These are phyloP conservation scores for Channa striata DNA, from an alignment of 2,797 vertebrate species.

Conservation along the genomic window DNA sequence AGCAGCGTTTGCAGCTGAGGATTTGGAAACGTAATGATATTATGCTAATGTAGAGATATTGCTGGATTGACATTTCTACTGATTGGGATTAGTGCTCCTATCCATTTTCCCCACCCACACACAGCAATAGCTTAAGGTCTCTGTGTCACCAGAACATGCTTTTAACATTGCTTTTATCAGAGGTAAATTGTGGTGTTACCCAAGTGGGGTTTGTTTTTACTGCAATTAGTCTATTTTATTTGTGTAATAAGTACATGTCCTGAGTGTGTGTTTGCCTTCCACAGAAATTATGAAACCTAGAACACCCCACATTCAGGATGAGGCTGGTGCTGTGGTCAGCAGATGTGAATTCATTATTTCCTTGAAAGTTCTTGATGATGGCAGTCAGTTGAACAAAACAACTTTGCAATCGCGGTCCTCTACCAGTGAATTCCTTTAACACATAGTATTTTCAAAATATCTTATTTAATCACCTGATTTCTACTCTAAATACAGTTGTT, in stretches of 20 bases:
- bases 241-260: slow-evolving; percentile 53
- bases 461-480: background rate
- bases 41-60: slow-evolving; percentile 74
- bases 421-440: background rate
- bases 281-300: slow-evolving; percentile 21
- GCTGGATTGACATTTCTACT: slow-evolving; percentile 81
- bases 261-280: slow-evolving; percentile 33
- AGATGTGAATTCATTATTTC: slow-evolving; percentile 1
- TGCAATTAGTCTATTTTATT: slow-evolving; percentile 67
- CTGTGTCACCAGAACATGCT: slow-evolving; percentile 63
- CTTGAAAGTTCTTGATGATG: background rate
- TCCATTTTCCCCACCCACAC: slow-evolving; percentile 66
- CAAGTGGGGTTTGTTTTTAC: slow-evolving; percentile 53
- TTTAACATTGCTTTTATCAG: slow-evolving; percentile 64
- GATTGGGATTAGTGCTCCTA: slow-evolving; percentile 73
- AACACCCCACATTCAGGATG: slow-evolving; percentile 9
- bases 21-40: slow-evolving; percentile 76
- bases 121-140: slow-evolving; percentile 59
- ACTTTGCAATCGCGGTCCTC: background rate
- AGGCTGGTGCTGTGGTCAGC: background rate
- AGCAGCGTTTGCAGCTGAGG: slow-evolving; percentile 45
- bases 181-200: slow-evolving; percentile 60
- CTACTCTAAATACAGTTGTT: too few relatives aligned
- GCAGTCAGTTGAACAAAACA: too few relatives aligned
- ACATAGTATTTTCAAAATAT: background rate